Evolutionary conservation across 2,888 invertebrate genomes (phyloP), one percentile per base, ranked within the genome.

Genomic region (Melanotus villosus): DNA sequence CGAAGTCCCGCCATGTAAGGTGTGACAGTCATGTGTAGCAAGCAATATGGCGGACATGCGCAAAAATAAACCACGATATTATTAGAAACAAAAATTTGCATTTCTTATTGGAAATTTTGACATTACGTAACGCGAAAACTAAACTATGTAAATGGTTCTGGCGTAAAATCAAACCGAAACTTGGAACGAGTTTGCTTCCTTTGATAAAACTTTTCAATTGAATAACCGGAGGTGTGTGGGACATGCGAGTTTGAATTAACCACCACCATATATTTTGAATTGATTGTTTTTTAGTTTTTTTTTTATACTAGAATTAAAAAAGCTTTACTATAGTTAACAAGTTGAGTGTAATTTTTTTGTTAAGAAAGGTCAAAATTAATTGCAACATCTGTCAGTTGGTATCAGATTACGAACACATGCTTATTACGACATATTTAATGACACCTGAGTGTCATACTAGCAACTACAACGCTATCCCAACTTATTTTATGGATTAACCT

Each of bases 1-100:
- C 19, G 63, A 63, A 76, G 65, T 54, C 76, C 76, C 74, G 69
- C 81, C 81, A 79, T 80, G 78, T 81, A 80, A 77, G 81, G 81
- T 76, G 77, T 77, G 79, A 74, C 71, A 74, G 69, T 68, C 72
- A 77, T 71, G 67, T 70, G 72, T 75, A 75, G 67, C 12, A 68
- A 76, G 65, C 75, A 78, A 78, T 50, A 79, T 79, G 78, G 78
- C 75, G 47, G 72, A 45, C 72, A 66, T 65, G 66, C 67, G 70
- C 72, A 68, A 68, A 69, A 66, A 70, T 58, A 71, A 65, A 73
- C 65, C 52, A 45, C 36, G 30, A 30, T 65, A 59, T 64, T 59
- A 65, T 63, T 68, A 68, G 63, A 45, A 56, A 21, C 9, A 16
- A 21, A 16, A 9, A 23, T 47, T 47, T 47, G 47, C 47, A 23